Evolutionary conservation across 2,797 vertebrate genomes (phyloP).

Genomic region (Micrastur ruficollis): DNA sequence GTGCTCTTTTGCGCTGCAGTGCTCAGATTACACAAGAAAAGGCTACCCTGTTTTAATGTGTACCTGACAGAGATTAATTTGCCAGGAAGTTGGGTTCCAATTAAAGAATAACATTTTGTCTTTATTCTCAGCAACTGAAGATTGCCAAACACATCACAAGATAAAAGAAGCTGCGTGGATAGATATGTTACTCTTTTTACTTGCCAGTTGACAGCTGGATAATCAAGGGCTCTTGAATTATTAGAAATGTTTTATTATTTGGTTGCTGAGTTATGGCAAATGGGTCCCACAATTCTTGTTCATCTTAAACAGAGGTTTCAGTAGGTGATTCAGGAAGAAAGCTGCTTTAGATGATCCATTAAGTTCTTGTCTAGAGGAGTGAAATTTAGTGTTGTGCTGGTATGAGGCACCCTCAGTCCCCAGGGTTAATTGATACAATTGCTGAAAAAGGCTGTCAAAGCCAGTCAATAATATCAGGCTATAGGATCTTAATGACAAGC

Average conservation of each 20-base stretch:
- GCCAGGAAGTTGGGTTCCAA: background rate
- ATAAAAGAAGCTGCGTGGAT: background rate
- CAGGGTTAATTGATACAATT: background rate
- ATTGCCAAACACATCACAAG: background rate
- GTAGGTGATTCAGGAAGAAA: background rate
- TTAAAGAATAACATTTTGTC: background rate
- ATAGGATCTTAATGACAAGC: background rate
- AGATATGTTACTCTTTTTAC: background rate
- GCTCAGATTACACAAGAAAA: background rate
- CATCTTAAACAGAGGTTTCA: background rate
- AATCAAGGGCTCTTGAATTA: background rate
- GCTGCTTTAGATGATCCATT: background rate
- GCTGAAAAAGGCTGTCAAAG: background rate
- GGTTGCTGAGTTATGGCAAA: background rate
- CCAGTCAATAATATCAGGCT: background rate
- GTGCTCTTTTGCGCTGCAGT: background rate
- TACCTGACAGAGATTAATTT: background rate
- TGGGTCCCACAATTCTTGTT: background rate
- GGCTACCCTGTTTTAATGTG: background rate
- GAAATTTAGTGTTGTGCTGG: background rate
- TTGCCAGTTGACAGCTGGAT: background rate
- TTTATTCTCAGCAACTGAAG: background rate
- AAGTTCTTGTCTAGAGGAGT: background rate
- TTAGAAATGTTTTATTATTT: background rate
- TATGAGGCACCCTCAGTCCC: background rate